Conservation (phyloP, 2,113 vertebrate genomes). For the Sterrhoptilus dennistouni region DNA sequence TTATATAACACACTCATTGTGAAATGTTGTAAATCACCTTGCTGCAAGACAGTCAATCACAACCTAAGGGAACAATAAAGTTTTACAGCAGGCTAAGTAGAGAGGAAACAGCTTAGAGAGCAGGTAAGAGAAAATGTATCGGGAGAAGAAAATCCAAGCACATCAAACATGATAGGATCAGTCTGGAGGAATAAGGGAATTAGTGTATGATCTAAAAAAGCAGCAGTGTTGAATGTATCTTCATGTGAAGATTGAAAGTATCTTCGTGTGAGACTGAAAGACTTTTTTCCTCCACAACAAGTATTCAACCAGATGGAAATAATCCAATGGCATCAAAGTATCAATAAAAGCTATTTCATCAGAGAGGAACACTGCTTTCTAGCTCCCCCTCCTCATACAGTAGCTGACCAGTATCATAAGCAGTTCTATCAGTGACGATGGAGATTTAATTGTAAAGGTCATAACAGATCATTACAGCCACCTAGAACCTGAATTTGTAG, state of each 20-base stretch:
- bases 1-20: background rate
- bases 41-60: background rate
- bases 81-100: background rate
- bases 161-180: background rate
- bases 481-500: accelerated
- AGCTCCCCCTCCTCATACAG: background rate
- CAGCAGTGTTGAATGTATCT: background rate
- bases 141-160: background rate
- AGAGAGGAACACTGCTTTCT: background rate
- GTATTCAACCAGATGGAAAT: background rate
- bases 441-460: background rate
- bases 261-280: background rate
- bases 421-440: background rate
- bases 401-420: background rate
- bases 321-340: background rate
- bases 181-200: background rate
- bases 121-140: background rate
- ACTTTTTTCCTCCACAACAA: background rate
- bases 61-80: background rate
- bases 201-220: background rate
- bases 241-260: background rate
- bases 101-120: background rate
- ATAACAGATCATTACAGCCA: background rate
- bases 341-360: background rate
- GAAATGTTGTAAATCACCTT: background rate